phyloP scores from a whole-genome alignment of 2,113 vertebrate genomes.

The Galeopterus variegatus region DNA sequence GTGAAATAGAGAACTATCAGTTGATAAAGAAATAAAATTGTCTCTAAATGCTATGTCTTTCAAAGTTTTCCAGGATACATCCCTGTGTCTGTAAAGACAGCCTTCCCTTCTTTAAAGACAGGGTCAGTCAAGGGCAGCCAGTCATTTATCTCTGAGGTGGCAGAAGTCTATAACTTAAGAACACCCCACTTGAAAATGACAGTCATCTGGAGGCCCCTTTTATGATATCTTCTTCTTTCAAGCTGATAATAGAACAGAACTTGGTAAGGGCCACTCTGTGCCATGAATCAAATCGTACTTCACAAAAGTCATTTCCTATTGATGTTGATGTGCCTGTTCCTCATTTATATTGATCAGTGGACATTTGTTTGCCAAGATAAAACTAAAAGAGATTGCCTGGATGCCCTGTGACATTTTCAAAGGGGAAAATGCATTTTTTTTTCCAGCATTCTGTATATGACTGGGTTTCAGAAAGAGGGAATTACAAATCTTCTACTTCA shows the following conservation, averaged over 20 bases:
- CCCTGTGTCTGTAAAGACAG: constrained; percentile 64
- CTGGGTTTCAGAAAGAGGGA: constrained; percentile 37
- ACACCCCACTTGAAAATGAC: constrained; percentile 80
- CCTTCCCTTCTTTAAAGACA: constrained; percentile 73
- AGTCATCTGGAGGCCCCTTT: constrained; percentile 75
- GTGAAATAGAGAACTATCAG: constrained; percentile 71
- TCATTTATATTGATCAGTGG: constrained; percentile 80
- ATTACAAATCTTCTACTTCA: constrained; percentile 2
- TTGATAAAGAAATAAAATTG: constrained; percentile 79
- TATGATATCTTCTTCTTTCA: constrained; percentile 69
- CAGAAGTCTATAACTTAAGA: constrained; percentile 78
- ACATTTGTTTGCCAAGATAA: constrained; percentile 79
- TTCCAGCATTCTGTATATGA: neutral
- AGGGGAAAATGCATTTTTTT: constrained; percentile 57
- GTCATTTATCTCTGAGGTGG: constrained; percentile 78
- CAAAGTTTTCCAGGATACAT: constrained; percentile 66
- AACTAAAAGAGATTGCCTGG: constrained; percentile 72
- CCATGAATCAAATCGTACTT: constrained; percentile 70
- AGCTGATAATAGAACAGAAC: constrained; percentile 69
- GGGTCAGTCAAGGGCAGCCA: constrained; percentile 79
- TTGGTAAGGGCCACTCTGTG: neutral
- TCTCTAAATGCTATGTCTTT: constrained; percentile 76
- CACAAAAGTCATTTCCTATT: constrained; percentile 73
- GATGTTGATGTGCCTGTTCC: constrained; percentile 63
- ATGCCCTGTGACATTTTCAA: constrained; percentile 78